Evolutionary conservation across 2,113 vertebrate genomes (phyloP), one percentile per base, ranked within the genome.

Genomic region (Hydropotes inermis): DNA sequence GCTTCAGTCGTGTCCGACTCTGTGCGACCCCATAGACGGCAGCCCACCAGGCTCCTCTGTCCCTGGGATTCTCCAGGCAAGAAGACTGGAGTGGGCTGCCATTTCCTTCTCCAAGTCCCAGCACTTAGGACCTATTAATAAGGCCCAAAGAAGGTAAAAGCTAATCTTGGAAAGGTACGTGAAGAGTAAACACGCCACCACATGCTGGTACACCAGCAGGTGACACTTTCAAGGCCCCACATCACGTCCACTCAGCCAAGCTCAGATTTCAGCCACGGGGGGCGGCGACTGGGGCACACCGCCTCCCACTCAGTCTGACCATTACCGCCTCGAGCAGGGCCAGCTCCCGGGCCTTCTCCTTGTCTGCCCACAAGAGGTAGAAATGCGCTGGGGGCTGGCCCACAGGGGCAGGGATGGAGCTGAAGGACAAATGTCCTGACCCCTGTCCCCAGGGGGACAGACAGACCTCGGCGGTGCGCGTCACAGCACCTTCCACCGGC

Each of bases 191-290:
- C 50, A 81, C 10, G 28, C 27, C 30, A 4, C 21, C 16, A 5
- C 6, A 33, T 17, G 14, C 28, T 54, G 64, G 33, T 16, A 4
- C 2, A 19, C 15, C 33, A 83, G 11, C 9, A 83, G 78, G 11
- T 36, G 47, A 45, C 4, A 43, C 13, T 28, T 15, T 45, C 7
- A 36, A 3, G 13, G 2, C 9, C 28, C 36, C 1, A 45, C 33
- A 57, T 79, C 19, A 12, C 0, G 0, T 6, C 7, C 57, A 8
- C 17, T 85, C 11, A 36, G 55, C 43, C 12, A 43, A 9, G 0
- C 10, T 60, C 87, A 43, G 36, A 82, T 64, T 33, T 92, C 25
- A 88, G 64, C 33, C 60, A 50, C 0, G 28, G 25, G 21, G 27
- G 81, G 28, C 86, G 43, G 16, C 0, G 1, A 16, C 1, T 50